Evolutionary conservation across 35 echinoderm and acorn worm species (phyloP), one percentile per base, ranked within the genome.

Genomic region (Stichopus chloronotus): DNA sequence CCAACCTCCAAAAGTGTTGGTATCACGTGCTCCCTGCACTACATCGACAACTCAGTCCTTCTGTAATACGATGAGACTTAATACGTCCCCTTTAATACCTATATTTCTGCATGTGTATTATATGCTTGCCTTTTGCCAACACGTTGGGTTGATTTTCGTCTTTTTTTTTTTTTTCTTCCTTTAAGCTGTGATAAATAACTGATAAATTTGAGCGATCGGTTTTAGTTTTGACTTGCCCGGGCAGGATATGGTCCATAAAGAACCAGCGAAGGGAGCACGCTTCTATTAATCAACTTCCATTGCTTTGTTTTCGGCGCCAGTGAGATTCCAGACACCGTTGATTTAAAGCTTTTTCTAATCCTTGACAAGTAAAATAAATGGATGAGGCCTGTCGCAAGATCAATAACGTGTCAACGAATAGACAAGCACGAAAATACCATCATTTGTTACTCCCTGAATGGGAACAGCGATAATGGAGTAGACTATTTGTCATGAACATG

Each of bases 331-430:
- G 82, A 56, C 54, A 85, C 82, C 82, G 55, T 54, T 57, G 81
- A 85, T 85, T 59, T 85, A 23, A 56, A 20, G 56, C 16, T 55
- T 21, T 25, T 20, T 10, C 82, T 43, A 59, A 58, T 58, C 57
- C 14, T 84, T 56, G 81, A 84, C 19, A 55, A 21, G 82, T 85
- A 58, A 74, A 22, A 85, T 85, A 58, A 85, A 85, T 58, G 82
- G 82, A 55, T 83, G 57, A 85, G 52, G 82, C 19, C 17, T 85
- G 82, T 85, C 55, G n/a, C 10, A 58, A 85, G 82, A 85, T 85
- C 82, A 85, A 85, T 85, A 58, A 58, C 55, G 58, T 21, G 82
- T 85, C 82, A 85, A 58, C 7, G 82, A 85, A 85, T 58, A 85
- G 82, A n/a, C 22, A 58, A 58, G 56, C 69, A 74, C 69, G 22